These are phyloP conservation scores for Glareola pratincola DNA, from an alignment of 2,113 vertebrate genomes.

Conservation along the genomic window DNA sequence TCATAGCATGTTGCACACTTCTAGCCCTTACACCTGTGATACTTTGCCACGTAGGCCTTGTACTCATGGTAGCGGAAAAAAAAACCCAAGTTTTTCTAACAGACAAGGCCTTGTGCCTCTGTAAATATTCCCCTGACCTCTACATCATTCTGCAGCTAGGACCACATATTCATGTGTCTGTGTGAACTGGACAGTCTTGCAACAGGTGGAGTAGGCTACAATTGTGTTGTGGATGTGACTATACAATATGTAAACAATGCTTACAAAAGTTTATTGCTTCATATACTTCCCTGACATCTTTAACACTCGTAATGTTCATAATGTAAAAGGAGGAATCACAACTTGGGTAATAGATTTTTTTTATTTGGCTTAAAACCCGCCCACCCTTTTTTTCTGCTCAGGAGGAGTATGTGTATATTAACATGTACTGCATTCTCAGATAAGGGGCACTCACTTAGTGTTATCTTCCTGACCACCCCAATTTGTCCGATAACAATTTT, in stretches of 20 bases:
- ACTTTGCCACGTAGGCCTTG: background rate
- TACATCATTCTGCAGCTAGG: background rate
- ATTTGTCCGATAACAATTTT: background rate
- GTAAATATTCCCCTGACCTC: background rate
- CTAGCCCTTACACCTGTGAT: background rate
- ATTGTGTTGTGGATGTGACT: background rate
- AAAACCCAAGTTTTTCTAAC: background rate
- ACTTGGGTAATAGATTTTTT: background rate
- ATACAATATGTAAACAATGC: background rate
- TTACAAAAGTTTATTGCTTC: background rate
- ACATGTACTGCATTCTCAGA: background rate
- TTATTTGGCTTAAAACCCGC: background rate
- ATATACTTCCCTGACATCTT: background rate
- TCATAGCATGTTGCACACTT: background rate
- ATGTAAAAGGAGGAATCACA: background rate
- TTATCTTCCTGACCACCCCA: background rate
- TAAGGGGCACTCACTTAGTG: background rate
- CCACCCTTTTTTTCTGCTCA: background rate
- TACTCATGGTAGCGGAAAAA: background rate
- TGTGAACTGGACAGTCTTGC: background rate
- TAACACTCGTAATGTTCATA: background rate
- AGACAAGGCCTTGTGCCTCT: background rate
- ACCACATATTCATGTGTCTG: background rate
- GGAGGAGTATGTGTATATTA: background rate
- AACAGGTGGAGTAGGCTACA: background rate